These are phyloP conservation scores for Drosophila acutilabella DNA, from an alignment of 2,888 invertebrate genomes.

Conservation along the genomic window DNA sequence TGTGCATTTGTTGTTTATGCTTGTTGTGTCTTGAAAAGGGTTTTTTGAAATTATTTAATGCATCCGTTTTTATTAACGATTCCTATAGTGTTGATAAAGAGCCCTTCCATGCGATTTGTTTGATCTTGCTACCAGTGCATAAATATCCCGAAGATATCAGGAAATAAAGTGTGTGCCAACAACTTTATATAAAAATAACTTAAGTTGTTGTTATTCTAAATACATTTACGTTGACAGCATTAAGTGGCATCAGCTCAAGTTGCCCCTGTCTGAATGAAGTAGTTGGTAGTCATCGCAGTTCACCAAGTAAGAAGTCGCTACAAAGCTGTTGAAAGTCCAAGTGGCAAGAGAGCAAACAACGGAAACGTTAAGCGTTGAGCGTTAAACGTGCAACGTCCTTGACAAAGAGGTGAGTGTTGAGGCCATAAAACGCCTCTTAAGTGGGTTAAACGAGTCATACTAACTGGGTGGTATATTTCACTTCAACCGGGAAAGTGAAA, in stretches of 20 bases:
- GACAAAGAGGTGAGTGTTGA: slow-evolving; percentile 74
- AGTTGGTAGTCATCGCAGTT: slow-evolving; percentile 23
- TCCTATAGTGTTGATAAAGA: slow-evolving; percentile 51
- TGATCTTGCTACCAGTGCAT: slow-evolving; percentile 65
- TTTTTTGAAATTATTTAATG: slow-evolving; percentile 72
- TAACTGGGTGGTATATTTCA: slow-evolving; percentile 13
- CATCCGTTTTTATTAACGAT: slow-evolving; percentile 75
- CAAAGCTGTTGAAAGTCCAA: slow-evolving; percentile 45
- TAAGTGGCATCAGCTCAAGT: slow-evolving; percentile 67
- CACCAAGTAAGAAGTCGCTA: slow-evolving; percentile 38
- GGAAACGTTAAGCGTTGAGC: slow-evolving; percentile 45
- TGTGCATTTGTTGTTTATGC: slow-evolving; percentile 52
- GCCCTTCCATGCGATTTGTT: slow-evolving; percentile 56
- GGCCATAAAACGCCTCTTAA: slow-evolving; percentile 52
- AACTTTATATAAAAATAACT: slow-evolving; percentile 65
- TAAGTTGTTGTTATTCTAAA: slow-evolving; percentile 64
- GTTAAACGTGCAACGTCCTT: slow-evolving; percentile 69
- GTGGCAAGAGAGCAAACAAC: slow-evolving; percentile 43
- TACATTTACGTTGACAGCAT: slow-evolving; percentile 68
- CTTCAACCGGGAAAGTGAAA: slow-evolving; percentile 25
- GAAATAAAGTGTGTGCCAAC: slow-evolving; percentile 63
- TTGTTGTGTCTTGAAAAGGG: slow-evolving; percentile 60
- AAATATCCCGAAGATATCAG: slow-evolving; percentile 41
- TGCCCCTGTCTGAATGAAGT: slow-evolving; percentile 63
- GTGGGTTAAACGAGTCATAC: slow-evolving; percentile 44